These are phyloP conservation scores for Orthosia gracilis DNA, from an alignment of 2,888 invertebrate species.

Conservation along the genomic window DNA sequence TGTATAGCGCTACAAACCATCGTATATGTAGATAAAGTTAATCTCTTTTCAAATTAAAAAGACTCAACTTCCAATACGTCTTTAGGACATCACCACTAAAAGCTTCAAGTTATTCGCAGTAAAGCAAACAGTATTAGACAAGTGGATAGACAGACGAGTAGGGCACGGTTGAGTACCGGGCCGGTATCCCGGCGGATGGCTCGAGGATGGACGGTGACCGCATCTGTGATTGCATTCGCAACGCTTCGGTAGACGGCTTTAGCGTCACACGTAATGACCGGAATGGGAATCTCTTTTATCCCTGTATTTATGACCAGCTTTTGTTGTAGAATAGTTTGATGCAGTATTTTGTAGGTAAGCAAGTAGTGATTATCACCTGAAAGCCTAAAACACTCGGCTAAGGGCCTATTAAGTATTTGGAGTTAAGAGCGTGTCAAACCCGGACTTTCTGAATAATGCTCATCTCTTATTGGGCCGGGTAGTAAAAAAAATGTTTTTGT, in stretches of 20 bases:
- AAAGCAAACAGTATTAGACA: slow-evolving; percentile 58
- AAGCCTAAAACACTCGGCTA: too few species aligned
- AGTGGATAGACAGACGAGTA: slow-evolving; percentile 51
- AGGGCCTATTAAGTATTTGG: too few species aligned
- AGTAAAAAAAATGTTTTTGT: too few species aligned
- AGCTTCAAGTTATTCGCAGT: slow-evolving; percentile 31
- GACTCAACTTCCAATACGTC: background rate
- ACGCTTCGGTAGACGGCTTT: slow-evolving; percentile 48
- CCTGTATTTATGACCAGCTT: slow-evolving; percentile 31
- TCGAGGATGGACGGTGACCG: slow-evolving; percentile 65
- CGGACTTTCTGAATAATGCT: too few species aligned
- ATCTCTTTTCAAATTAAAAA: background rate
- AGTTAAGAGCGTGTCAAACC: too few species aligned
- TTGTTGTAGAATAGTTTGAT: background rate
- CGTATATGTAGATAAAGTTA: too few species aligned
- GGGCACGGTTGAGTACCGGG: slow-evolving; percentile 48
- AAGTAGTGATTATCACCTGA: too few species aligned
- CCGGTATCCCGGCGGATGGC: slow-evolving; percentile 53
- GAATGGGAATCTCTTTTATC: slow-evolving; percentile 50
- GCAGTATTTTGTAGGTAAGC: too few species aligned
- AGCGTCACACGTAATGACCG: slow-evolving; percentile 57
- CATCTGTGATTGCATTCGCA: slow-evolving; percentile 70
- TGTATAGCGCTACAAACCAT: too few species aligned
- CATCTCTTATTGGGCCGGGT: too few species aligned
- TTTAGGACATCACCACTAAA: slow-evolving; percentile 20